These are phyloP conservation scores for Xenentodon cancila DNA, from an alignment of 2,797 vertebrate genomes.

Conservation along the genomic window DNA sequence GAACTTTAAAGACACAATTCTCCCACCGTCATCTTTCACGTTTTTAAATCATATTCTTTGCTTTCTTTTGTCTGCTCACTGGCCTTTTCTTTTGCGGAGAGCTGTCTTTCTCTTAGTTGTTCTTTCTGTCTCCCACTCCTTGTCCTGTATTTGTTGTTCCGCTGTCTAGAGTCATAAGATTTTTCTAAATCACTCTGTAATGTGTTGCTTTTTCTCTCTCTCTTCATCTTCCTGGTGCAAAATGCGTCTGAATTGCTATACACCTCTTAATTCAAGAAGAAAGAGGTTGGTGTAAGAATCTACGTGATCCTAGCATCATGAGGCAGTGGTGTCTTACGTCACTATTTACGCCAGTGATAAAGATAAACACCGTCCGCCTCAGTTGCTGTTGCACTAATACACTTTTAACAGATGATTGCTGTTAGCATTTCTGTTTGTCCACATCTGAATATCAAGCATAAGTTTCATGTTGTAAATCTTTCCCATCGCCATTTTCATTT, in stretches of 20 bases:
- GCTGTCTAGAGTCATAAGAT: slow-evolving; percentile 26
- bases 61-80: not conserved
- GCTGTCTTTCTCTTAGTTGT: slow-evolving; percentile 37
- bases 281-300: slow-evolving; percentile 89
- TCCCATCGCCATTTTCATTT: not conserved
- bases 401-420: not conserved
- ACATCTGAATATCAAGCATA: slow-evolving; percentile 10
- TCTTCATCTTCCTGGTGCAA: slow-evolving; percentile 79
- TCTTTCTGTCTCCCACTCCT: slow-evolving; percentile 2
- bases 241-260: slow-evolving; percentile 86
- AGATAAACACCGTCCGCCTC: slow-evolving; percentile 5
- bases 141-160: slow-evolving; percentile 33
- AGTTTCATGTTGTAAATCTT: slow-evolving; percentile 21
- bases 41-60: not conserved
- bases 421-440: slow-evolving; percentile 17
- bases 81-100: slow-evolving; percentile 10
- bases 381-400: slow-evolving; percentile 26
- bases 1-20: slow-evolving; percentile 12
- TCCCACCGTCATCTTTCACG: slow-evolving; percentile 36
- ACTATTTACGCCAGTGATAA: slow-evolving; percentile 10
- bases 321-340: slow-evolving; percentile 28
- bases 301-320: slow-evolving; percentile 28
- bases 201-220: slow-evolving; percentile 69
- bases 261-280: slow-evolving; percentile 90
- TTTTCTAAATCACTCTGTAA: slow-evolving; percentile 79